Evolutionary conservation across 2,888 invertebrate genomes (phyloP).

Genomic region (Caradrina clavipalpis): DNA sequence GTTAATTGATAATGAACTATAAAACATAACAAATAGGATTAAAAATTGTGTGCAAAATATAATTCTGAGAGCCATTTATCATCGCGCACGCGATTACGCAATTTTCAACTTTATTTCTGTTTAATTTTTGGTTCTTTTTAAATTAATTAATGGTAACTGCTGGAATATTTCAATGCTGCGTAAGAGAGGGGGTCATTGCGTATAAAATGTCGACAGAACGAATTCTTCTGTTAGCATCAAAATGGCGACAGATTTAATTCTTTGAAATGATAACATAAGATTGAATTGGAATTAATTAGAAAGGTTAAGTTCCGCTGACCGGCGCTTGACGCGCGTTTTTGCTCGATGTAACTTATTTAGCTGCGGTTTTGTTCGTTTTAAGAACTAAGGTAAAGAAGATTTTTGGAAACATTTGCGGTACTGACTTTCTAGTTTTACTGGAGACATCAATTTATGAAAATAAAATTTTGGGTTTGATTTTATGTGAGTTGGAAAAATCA

Average conservation of each 20-base stretch:
- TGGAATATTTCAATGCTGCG: not conserved
- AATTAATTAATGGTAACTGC: not conserved
- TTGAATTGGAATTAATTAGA: constrained; percentile 52
- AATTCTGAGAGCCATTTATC: too few species aligned
- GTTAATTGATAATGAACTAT: too few species aligned
- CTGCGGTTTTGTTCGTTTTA: not conserved
- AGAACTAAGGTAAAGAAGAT: not conserved
- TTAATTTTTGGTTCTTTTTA: not conserved
- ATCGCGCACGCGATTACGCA: not conserved
- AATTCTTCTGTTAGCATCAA: constrained; percentile 12
- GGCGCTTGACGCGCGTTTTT: constrained; percentile 5
- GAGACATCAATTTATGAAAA: not conserved
- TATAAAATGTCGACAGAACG: constrained; percentile 13
- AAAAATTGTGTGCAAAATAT: too few species aligned
- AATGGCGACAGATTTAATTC: constrained; percentile 28
- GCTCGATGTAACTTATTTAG: constrained; percentile 11
- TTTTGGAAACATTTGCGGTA: not conserved
- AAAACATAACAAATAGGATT: too few species aligned
- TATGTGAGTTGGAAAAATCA: too few species aligned
- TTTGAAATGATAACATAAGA: constrained; percentile 42
- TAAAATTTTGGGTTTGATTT: too few species aligned
- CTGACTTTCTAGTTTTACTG: not conserved
- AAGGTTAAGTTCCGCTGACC: constrained; percentile 47
- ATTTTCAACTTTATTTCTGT: not conserved
- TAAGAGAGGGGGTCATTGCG: not conserved